Conservation (phyloP, 2,888 invertebrate genomes). For the Nymphalis polychloros region DNA sequence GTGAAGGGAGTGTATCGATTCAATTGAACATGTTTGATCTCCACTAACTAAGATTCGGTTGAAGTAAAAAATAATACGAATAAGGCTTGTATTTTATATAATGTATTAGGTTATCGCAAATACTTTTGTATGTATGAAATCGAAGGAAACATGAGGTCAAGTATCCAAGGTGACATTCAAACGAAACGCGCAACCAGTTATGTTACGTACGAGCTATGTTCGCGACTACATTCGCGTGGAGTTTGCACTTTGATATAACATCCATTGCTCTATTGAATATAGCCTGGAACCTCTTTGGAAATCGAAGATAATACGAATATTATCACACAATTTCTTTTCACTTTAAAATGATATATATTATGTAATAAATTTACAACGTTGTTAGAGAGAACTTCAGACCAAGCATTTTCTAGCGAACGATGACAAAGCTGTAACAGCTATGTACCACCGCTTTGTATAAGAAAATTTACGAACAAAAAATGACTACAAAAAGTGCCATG, state of each 20-base stretch:
- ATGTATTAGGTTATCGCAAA: constrained; percentile 11
- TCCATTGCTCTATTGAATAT: not conserved
- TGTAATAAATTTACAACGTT: too few relatives aligned
- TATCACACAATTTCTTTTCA: too few relatives aligned
- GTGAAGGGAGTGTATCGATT: constrained; percentile 31
- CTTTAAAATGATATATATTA: too few relatives aligned
- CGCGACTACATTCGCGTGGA: not conserved
- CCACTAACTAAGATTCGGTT: not conserved
- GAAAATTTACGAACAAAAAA: too few relatives aligned
- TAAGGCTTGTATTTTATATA: not conserved
- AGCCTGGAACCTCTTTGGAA: too few relatives aligned
- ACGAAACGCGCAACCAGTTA: constrained; percentile 31
- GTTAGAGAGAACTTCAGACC: too few relatives aligned
- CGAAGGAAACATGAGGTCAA: constrained; percentile 34
- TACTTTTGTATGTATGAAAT: constrained; percentile 25
- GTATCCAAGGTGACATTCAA: constrained; percentile 39
- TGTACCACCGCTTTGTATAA: too few relatives aligned
- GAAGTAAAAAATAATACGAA: not conserved
- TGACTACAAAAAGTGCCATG: too few relatives aligned
- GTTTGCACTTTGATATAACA: not conserved
- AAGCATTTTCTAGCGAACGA: too few relatives aligned
- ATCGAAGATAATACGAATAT: too few relatives aligned
- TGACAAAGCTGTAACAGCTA: too few relatives aligned
- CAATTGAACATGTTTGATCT: constrained; percentile 12
- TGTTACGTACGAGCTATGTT: constrained; percentile 17